Evolutionary conservation across 2,113 vertebrate species (phyloP), one percentile per base, ranked within the genome.

Genomic region (Cinclus mexicanus): DNA sequence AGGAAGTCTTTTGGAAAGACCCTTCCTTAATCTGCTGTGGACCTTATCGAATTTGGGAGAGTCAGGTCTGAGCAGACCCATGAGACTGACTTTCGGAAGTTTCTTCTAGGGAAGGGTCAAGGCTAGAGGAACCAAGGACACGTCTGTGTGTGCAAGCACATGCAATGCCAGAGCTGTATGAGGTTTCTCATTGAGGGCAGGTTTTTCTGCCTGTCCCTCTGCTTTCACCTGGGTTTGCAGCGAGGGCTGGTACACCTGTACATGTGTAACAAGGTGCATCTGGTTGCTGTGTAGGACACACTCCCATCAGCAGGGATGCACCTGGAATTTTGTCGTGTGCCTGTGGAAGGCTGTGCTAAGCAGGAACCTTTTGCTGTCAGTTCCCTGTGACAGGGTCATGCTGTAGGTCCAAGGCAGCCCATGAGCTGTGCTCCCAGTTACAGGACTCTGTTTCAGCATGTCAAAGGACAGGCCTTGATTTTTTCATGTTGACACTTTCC

Each of bases 221-320:
- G 41, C 53, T 72, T 56, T 72, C 16, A 18, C 29, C 70, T 68
- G 80, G 53, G 12, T 75, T 68, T 57, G 25, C 53, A 69, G 44
- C 0, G 3, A 19, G 50, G 41, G 12, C 35, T 31, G 20, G 37
- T 69, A 47, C 47, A 49, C 22, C 39, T 47, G 0, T 11, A 15
- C 4, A 12, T 0, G 0, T 16, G 23, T 17, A 52, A 39, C 0
- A 0, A 55, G 39, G 50, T 56, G 26, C 2, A 5, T 33, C 41
- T 61, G 26, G 33, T 28, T 55, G 49, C 50, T 86, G 44, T 35
- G 19, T 35, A 65, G 67, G 63, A 53, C 63, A 57, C 19, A 7
- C 4, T 53, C 47, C 60, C 28, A 0, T 59, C 50, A 44, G 59
- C 33, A 63, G n/a, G 0, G 12, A 16, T 53, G 33, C 21, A 5